Evolutionary conservation across 1,140 invertebrate genomes (phyloP), one percentile per base, ranked within the genome.

Genomic region (Diprion similis): DNA sequence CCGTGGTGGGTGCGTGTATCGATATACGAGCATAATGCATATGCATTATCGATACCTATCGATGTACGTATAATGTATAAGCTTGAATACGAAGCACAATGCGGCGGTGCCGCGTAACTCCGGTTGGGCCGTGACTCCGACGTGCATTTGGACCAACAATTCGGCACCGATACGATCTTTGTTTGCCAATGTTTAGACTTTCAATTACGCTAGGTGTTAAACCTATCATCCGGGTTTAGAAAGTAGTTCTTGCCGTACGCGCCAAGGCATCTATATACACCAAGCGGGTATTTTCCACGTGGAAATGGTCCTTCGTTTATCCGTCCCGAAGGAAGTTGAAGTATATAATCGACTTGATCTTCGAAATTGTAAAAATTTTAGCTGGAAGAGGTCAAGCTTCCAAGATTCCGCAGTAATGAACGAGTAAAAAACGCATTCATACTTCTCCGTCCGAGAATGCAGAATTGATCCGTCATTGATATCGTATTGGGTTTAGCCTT

Each of bases 201-300:
- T 59, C 51, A 59, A 59, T 59, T 59, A 59, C 51, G n/a, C 51
- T 59, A 59, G 51, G 51, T 59, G 51, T 59, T 59, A 59, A 59
- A 59, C 51, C 51, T 59, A 59, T 59, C 51, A 59, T 59, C 51
- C n/a, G 51, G 51, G n/a, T 59, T 59, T 59, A 59, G 51, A 59
- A 59, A 59, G 51, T 15, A 59, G 51, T 9, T 17, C 51, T 13
- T 8, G 11, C 11, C 51, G 51, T 9, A 9, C 51, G 11, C 4
- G 6, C 24, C 11, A 4, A 6, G n/a, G 51, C 9, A 59, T 59
- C n/a, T 59, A n/a, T n/a, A n/a, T n/a, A 59, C 24, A 1, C 2
- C 24, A 37, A 24, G 24, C 24, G 2, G 24, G 24, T 37, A 37
- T 37, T 37, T 37, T 37, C 24, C 24, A 37, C 2, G 24, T 37